These are phyloP conservation scores for Bucorvus abyssinicus DNA, from an alignment of 2,797 vertebrate genomes.

Conservation along the genomic window DNA sequence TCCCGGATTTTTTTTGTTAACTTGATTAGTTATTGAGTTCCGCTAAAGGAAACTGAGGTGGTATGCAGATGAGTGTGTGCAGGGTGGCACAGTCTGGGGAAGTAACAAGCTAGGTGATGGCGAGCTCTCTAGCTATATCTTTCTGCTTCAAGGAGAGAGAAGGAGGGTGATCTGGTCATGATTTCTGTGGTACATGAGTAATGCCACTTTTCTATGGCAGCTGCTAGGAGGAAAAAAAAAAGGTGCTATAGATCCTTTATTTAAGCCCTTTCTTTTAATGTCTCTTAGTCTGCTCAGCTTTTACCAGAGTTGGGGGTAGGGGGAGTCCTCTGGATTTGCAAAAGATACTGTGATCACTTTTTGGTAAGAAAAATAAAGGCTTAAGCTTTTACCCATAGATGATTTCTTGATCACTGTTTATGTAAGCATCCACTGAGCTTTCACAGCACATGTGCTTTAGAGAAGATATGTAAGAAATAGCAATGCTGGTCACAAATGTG, in stretches of 20 bases:
- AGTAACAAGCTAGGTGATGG: background rate
- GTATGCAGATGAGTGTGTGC: fast-evolving
- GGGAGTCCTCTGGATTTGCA: background rate
- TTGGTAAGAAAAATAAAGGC: background rate
- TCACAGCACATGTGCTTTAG: background rate
- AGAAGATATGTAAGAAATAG: background rate
- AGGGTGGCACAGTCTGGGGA: background rate
- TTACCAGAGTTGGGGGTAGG: background rate
- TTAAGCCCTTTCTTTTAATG: background rate
- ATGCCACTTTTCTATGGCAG: background rate
- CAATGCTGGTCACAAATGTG: background rate
- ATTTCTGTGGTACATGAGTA: background rate
- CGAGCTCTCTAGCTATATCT: background rate
- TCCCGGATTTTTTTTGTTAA: background rate
- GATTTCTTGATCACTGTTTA: background rate
- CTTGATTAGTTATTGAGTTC: background rate
- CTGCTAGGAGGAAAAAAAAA: background rate
- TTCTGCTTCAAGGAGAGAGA: background rate
- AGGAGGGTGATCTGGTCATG: background rate
- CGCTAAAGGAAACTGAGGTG: background rate
- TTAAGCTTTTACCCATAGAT: background rate
- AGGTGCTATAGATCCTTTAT: background rate
- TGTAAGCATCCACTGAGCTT: background rate
- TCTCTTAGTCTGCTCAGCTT: background rate
- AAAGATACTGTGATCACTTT: background rate